Conservation (phyloP, 2,797 vertebrate genomes). For the Poecile montanus region DNA sequence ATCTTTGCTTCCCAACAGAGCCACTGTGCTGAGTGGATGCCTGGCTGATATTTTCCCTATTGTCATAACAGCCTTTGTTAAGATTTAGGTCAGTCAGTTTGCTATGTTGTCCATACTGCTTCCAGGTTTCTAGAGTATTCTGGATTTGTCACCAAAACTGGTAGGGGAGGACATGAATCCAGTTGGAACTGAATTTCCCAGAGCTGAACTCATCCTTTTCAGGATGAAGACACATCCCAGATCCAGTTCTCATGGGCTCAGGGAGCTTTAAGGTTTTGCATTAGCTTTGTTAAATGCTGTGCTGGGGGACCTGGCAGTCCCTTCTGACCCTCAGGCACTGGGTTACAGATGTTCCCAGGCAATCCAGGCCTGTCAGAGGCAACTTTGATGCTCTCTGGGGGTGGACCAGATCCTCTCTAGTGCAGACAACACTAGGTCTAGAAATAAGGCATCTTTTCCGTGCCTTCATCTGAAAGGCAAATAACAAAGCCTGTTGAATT, state of each 20-base stretch:
- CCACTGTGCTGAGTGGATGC: not conserved
- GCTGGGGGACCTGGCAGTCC: not conserved
- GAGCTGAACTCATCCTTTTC: not conserved
- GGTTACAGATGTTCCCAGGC: not conserved
- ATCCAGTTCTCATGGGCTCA: not conserved
- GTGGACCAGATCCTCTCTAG: not conserved
- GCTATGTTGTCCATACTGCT: not conserved
- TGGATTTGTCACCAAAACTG: not conserved
- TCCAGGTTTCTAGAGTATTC: not conserved
- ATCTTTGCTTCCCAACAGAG: not conserved
- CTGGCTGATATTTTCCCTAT: not conserved
- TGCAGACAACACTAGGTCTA: not conserved
- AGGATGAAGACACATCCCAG: not conserved
- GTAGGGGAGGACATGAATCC: not conserved
- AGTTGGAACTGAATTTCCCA: not conserved
- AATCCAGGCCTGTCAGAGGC: not conserved
- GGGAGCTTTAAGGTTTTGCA: not conserved
- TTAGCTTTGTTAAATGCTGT: not conserved
- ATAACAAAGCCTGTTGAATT: not conserved
- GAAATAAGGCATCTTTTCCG: not conserved
- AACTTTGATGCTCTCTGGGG: not conserved
- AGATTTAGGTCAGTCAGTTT: not conserved
- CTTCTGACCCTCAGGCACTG: not conserved
- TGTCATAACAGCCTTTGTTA: not conserved
- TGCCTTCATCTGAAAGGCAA: not conserved